Evolutionary conservation across 2,113 vertebrate species (phyloP), one percentile per base, ranked within the genome.

Genomic region (Gnathonemus echidnorhynchus): DNA sequence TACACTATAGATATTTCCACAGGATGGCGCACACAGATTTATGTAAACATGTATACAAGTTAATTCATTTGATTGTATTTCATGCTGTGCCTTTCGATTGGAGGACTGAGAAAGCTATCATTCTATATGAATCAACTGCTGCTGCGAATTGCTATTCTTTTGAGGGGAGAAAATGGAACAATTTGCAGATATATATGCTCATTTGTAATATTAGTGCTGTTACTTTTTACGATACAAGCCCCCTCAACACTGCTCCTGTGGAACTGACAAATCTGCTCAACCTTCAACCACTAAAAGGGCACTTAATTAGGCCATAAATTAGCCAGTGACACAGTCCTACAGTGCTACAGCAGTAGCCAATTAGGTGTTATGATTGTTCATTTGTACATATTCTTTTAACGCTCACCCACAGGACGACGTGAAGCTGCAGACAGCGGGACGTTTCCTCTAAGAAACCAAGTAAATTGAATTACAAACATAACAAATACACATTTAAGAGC

Each of bases 271-370:
- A 87, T 87, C 50, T 87, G 45, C 24, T 87, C 27, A 50, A 87
- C 49, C 42, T 62, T 58, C 17, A 21, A 58, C 86, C 86, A 58
- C 27, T 87, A 88, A 88, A 66, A 66, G 56, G 35, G 35, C 66
- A 35, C 84, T 80, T 88, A 90, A 88, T 85, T 88, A 27, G 49
- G 46, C 27, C 53, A 83, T 86, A 85, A 86, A 58, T 13, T 49
- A 80, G 58, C 24, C 58, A 56, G 53, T 86, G 39, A 83, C 88
- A 66, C 19, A 21, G 74, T 53, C 13, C 53, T 13, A 48, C 31
- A 70, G n/a, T 42, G 49, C 53, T 50, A 52, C 35, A 84, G 50
- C 77, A 58, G 89, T 27, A 46, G 50, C 35, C 70, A 80, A 49
- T 80, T 50, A 89, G 46, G 24, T 46, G 74, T 42, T 13, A 19